phyloP scores from a whole-genome alignment of 37 sponge, comb jelly and placozoan genomes.

The Beroe ovata region DNA sequence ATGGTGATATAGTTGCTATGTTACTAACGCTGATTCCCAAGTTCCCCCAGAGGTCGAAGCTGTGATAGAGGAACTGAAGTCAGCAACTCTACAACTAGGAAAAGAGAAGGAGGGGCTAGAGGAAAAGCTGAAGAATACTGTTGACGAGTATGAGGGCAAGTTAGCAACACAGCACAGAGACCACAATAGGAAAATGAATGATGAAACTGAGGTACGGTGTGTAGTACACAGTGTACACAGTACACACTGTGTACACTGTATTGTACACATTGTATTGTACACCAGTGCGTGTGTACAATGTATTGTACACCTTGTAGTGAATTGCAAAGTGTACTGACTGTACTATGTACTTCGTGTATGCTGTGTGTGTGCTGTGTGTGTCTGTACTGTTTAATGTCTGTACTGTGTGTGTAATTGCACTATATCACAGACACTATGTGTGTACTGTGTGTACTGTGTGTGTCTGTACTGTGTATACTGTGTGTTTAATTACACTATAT shows the following conservation, averaged over 20 bases:
- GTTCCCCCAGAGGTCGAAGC: conserved; percentile 2
- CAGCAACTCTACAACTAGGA: not conserved
- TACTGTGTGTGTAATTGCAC: no score
- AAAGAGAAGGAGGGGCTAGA: not conserved
- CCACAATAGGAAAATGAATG: not conserved
- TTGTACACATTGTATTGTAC: not conserved
- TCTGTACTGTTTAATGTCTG: no score
- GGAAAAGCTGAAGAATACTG: conserved; percentile 14
- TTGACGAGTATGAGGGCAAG: conserved; percentile 5
- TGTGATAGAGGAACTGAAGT: not conserved
- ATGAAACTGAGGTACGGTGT: conserved; percentile 14
- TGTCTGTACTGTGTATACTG: no score
- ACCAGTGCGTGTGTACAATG: not conserved
- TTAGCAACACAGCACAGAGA: conserved; percentile 1
- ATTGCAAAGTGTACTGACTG: no score
- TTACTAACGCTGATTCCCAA: conserved; percentile 6
- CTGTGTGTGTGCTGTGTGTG: no score
- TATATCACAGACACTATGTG: no score
- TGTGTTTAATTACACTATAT: no score
- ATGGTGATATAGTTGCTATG: not conserved
- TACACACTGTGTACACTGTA: no score
- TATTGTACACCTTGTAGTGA: no score
- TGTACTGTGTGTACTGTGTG: no score
- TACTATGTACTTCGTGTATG: no score
- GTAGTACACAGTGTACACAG: not conserved